phyloP scores from a whole-genome alignment of 2,797 vertebrate genomes.

The Eptatretus atami region DNA sequence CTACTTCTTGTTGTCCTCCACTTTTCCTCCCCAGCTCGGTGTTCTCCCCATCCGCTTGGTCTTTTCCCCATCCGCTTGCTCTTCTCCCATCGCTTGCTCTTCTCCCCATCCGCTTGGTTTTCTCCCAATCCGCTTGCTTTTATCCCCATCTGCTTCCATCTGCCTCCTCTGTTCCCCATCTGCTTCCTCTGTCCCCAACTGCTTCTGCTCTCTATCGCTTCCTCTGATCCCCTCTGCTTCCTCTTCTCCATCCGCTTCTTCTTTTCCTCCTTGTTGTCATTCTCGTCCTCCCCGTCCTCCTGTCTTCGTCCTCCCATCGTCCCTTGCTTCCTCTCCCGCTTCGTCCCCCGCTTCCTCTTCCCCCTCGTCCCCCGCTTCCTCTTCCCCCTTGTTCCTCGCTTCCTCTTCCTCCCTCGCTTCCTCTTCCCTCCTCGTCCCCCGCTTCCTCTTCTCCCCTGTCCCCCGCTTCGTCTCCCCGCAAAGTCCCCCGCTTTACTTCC shows the following conservation, averaged over 20 bases:
- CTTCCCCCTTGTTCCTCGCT: not conserved
- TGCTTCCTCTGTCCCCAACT: not conserved
- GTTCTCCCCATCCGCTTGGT: not conserved
- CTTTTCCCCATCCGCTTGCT: not conserved
- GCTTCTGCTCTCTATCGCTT: not conserved
- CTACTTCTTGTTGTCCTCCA: not conserved
- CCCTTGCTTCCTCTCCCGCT: not conserved
- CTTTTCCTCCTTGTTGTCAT: not conserved
- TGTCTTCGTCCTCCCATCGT: no score
- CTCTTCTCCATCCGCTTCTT: not conserved
- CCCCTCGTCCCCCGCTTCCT: not conserved
- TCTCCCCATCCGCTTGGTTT: not conserved
- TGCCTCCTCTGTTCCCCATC: not conserved
- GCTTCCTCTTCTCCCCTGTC: no score
- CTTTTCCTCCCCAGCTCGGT: not conserved
- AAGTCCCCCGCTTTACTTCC: no score
- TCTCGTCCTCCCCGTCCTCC: no score
- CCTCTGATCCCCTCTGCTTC: not conserved
- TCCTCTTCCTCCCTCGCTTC: not conserved
- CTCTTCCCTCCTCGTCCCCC: not conserved
- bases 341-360: no score
- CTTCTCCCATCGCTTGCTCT: not conserved
- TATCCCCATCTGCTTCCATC: no score
- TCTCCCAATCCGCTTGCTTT: not conserved
- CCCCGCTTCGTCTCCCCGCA: not conserved